Base-by-base conservation (phyloP, 2,113 vertebrate species). In the Erinaceus europaeus region DNA sequence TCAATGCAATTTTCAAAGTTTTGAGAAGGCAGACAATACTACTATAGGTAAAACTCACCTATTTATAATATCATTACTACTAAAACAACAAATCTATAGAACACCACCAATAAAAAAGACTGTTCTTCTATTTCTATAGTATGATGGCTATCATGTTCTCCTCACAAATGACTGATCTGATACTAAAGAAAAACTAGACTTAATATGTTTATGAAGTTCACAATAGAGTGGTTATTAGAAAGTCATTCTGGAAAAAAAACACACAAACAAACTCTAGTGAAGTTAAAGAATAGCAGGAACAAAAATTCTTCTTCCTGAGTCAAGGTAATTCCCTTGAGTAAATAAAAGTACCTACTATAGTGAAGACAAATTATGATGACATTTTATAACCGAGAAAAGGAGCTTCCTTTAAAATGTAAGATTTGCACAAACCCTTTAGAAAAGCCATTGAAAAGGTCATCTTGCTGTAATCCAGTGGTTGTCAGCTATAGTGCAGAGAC, bases 281-380 rank as follows among this genome's bases (percentile, higher is more conserved):
- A 89, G 34, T 40, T 86, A 85, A 89, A 86, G 53, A 80, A 92
- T 53, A 48, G n/a, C 48, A 79, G 67, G 48, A 91, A 87, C 53
- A 89, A 93, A 92, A 88, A 64, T 81, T 3, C 69, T n/a, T 88
- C 40, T 89, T 89, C 65, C 73, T 62, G 29, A 76, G n/a, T 77
- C 67, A 90, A 80, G 34, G 34, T 32, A 75, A 94, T 86, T 76
- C 76, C 44, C 75, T 18, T 7, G 65, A 79, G 78, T 77, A 89
- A 91, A 90, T 78, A 92, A 84, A 92, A 94, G 89, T 72, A 89
- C 55, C 74, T 79, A 34, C 20, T 82, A 5, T 69, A 94, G 50
- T 57, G 62, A 93, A 93, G 89, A 92, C 65, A 84, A 72, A 89
- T 93, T 74, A 84, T 71, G 74, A 72, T 81, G 55, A 79, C 27